phyloP scores from a whole-genome alignment of 1,140 invertebrate genomes.

The Drosophila setifemur region DNA sequence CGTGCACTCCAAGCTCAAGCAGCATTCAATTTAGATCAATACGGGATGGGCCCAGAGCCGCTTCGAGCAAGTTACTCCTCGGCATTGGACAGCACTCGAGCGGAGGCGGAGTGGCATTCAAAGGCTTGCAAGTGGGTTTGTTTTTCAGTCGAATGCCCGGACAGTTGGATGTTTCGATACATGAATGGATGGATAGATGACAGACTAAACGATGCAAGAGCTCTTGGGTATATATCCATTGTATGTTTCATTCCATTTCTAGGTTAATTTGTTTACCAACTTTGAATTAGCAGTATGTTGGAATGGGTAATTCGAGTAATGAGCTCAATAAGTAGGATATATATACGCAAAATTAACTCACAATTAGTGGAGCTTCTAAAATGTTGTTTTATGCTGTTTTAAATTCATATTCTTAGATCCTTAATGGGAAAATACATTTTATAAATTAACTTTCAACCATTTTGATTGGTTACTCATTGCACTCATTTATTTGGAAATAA shows the following conservation, averaged over 20 bases:
- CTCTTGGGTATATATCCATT: too few species aligned
- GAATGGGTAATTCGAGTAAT: too few species aligned
- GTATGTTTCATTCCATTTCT: too few species aligned
- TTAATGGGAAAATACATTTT: too few species aligned
- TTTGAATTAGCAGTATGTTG: too few species aligned
- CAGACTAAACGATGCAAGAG: slow-evolving; percentile 35
- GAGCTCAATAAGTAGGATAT: too few species aligned
- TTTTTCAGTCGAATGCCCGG: slow-evolving; percentile 53
- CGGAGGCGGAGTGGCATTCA: slow-evolving; percentile 53
- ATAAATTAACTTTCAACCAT: neutral
- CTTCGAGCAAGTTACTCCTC: slow-evolving; percentile 45
- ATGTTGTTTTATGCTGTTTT: too few species aligned
- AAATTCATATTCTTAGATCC: too few species aligned
- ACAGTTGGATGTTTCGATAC: slow-evolving; percentile 6
- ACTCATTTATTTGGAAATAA: neutral
- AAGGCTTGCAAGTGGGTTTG: slow-evolving; percentile 55
- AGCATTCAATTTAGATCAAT: slow-evolving; percentile 76
- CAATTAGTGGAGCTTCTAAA: too few species aligned
- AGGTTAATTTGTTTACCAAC: neutral
- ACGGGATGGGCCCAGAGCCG: slow-evolving; percentile 11
- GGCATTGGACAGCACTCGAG: slow-evolving; percentile 60
- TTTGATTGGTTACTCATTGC: too few species aligned
- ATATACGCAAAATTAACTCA: too few species aligned
- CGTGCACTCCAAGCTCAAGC: slow-evolving; percentile 38
- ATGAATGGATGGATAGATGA: slow-evolving; percentile 1